phyloP scores from a whole-genome alignment of 1,140 invertebrate species.

The Neocloeon triangulifer region DNA sequence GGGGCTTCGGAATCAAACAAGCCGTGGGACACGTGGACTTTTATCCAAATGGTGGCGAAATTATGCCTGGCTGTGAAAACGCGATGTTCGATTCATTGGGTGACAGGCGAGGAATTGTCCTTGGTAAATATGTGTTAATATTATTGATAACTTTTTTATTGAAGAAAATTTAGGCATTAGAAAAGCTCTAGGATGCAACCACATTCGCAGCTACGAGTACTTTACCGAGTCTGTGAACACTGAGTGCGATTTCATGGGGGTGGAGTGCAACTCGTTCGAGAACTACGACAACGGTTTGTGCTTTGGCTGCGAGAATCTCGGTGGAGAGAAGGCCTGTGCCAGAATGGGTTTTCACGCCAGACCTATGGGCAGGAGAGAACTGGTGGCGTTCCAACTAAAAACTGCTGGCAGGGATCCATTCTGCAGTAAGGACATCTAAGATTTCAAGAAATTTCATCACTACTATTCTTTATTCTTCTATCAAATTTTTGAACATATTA shows the following conservation, averaged over 20 bases:
- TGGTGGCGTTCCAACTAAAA: conserved; percentile 40
- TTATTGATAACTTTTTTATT: conserved; percentile 15
- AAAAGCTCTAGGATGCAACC: conserved; percentile 60
- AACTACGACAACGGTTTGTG: conserved; percentile 50
- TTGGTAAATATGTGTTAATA: conserved; percentile 20
- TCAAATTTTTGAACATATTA: conserved; percentile 3
- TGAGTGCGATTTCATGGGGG: conserved; percentile 45
- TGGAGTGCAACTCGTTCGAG: conserved; percentile 56
- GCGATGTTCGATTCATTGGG: conserved; percentile 41
- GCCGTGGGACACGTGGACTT: conserved; percentile 71
- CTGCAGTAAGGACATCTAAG: conserved; percentile 67
- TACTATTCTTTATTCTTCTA: too few species aligned
- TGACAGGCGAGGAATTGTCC: conserved; percentile 35
- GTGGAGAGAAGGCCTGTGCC: too few species aligned
- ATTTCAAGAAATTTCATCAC: too few species aligned
- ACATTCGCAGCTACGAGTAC: conserved; percentile 59
- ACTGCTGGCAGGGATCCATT: conserved; percentile 40
- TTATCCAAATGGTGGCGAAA: conserved; percentile 66
- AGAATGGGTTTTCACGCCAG: conserved; percentile 37
- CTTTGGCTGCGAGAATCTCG: conserved; percentile 30
- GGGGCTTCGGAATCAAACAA: conserved; percentile 57
- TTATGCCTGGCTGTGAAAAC: conserved; percentile 64
- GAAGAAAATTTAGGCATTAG: conserved; percentile 28
- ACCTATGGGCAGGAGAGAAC: conserved; percentile 12
- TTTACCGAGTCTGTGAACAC: conserved; percentile 68